Base-by-base conservation (phyloP, 2,888 invertebrate species). In the Deilephila elpenor region DNA sequence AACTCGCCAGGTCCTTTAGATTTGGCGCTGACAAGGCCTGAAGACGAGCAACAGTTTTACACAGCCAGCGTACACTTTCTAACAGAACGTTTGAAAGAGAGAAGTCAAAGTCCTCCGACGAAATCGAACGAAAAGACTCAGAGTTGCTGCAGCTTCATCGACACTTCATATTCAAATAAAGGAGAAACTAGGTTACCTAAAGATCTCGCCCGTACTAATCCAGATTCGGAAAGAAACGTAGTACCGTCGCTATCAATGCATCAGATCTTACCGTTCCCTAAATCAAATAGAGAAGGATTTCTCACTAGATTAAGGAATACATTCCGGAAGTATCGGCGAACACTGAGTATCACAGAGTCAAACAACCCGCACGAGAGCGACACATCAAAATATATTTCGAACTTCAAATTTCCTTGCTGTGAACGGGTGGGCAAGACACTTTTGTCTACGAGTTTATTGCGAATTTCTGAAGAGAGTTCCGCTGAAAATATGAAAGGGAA, bases 261-360 rank as follows among this genome's bases (percentile, higher is more conserved):
- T 64, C 90, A 93, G 86, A 84, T 94, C n/a, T 79, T 94, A 67
- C 92, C 93, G 2, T 93, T 89, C 76, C 93, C 93, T 3, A 93
- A 91, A 80, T 84, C 89, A 0, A 88, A 78, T 67, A 91, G 83
- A 72, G 82, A 86, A 32, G 83, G 85, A 73, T 88, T 92, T 71
- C 83, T 92, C 3, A 77, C 83, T 25, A 87, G 90, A 34, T 74
- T 94, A 14, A 86, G 81, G 74, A 89, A 89, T 59, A 85, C 86
- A 14, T 87, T 93, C 71, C 84, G 85, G 44, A 91, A 86, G 74
- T 86, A 81, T 75, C 85, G 82, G 25, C 84, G 80, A 59, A 74
- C 78, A 60, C 74, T 75, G 25, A 79, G 82, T 67, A 77, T 85
- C 60, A 76, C 77, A 8, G 83, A 83, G 29, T 74, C 80, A 14